Base-by-base conservation (phyloP, 1,140 invertebrate genomes). In the Hermetia illucens region DNA sequence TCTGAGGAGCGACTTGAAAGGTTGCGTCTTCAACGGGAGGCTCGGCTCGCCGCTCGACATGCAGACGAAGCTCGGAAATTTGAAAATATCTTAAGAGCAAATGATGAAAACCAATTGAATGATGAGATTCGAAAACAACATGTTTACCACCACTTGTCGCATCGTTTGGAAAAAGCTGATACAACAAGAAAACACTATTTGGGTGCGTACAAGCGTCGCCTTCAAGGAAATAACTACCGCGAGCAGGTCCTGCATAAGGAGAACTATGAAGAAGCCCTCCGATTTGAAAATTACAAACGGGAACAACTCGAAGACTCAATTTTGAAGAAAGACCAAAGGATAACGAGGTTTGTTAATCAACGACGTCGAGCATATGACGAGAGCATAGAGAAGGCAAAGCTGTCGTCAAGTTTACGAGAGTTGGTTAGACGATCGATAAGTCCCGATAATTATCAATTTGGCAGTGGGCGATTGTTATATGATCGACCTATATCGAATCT, bases 161-260 rank as follows among this genome's bases (percentile, higher is more conserved):
- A 58, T 21, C 53, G 52, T 3, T 24, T 61, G 19, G 44, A 48
- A 2, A 51, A 52, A 12, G 58, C 58, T 13, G 52, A 58, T 18
- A 44, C 49, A 13, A 41, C 55, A 36, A 51, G 58, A 1, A 27
- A 36, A 2, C 41, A 58, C 27, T 37, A 55, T 6, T 20, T 61
- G 22, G 47, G 53, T 22, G 36, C 48, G 10, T 56, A 59, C 31
- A 20, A 54, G 5, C 44, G 45, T 38, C 50, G 58, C 2, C 29
- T 61, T 39, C 53, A 55, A 30, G 50, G 52, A 34, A 55, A 58
- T 36, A 60, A 59, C 38, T 48, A 55, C 8, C 27, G 55, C 34
- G 52, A 58, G 34, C 55, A 60, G 30, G 38, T 49, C n/a, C 45
- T 58, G 9, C 58, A 61, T 24, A 55, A 56, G 39, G 53, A 60